Evolutionary conservation across 2,888 invertebrate species (phyloP).

Genomic region (Spatulosminthurus flaviceps): DNA sequence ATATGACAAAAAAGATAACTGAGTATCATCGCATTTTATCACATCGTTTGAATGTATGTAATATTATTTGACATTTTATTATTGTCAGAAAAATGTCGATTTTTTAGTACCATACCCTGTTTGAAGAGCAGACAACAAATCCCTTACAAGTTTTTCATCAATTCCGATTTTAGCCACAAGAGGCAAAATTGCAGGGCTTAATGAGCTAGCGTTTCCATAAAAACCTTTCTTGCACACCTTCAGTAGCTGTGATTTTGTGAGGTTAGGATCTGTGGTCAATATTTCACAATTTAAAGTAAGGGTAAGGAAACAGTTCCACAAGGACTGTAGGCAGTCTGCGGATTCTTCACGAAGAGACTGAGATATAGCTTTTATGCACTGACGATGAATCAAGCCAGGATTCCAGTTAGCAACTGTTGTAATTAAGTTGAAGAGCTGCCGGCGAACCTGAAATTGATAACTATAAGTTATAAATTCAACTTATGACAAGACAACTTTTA

Average conservation of each 20-base stretch:
- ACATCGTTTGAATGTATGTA: too few relatives aligned
- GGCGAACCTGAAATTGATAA: slow-evolving; percentile 46
- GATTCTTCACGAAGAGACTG: slow-evolving; percentile 44
- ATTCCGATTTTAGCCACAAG: slow-evolving; percentile 77
- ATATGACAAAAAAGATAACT: neutral
- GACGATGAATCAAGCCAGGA: slow-evolving; percentile 41
- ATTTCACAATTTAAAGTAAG: slow-evolving; percentile 54
- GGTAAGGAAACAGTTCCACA: slow-evolving; percentile 60
- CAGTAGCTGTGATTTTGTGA: slow-evolving; percentile 56
- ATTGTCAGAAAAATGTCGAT: too few relatives aligned
- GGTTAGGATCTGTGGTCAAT: slow-evolving; percentile 53
- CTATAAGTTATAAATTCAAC: neutral
- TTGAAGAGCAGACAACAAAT: slow-evolving; percentile 41
- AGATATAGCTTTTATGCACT: slow-evolving; percentile 43
- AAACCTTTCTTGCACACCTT: slow-evolving; percentile 71
- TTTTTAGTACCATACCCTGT: slow-evolving; percentile 44
- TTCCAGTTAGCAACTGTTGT: slow-evolving; percentile 46
- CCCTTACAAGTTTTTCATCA: slow-evolving; percentile 63
- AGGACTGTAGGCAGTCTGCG: slow-evolving; percentile 37
- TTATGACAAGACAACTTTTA: slow-evolving; percentile 20
- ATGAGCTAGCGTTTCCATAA: slow-evolving; percentile 77
- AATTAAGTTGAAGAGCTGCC: slow-evolving; percentile 55
- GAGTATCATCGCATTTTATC: too few relatives aligned
- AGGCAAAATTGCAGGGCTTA: slow-evolving; percentile 80
- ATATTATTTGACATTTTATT: too few relatives aligned